Evolutionary conservation across 2,113 vertebrate genomes (phyloP), one percentile per base, ranked within the genome.

Genomic region (Alligator sinensis): DNA sequence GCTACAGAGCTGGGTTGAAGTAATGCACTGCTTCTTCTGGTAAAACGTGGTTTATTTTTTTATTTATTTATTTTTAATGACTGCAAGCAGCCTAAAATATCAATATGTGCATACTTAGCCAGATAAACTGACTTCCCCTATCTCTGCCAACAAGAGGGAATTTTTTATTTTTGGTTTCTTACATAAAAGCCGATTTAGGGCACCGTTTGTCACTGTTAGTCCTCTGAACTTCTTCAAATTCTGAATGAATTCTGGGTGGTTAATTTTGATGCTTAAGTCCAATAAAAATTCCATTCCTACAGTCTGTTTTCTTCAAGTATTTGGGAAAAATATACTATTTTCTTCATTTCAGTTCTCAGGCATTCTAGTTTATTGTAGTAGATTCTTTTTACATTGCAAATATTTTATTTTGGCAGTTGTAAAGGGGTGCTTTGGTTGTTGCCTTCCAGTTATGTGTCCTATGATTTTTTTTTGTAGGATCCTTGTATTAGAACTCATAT

Each of bases 401-500:
- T 28, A 59, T 59, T 72, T 34, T 60, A 12, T 27, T 34, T 58
- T 72, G n/a, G 58, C 14, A 58, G 11, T 59, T 22, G 14, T 38
- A 83, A 25, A 6, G 24, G 25, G 25, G 24, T 74, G 19, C 38
- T 38, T 30, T 13, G 4, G 19, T 6, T 62, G 54, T 3, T 66
- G 12, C 22, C 9, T 55, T 59, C 64, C 64, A 54, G 14, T 6
- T 5, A 1, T 4, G 60, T 12, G 15, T 19, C 8, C n/a, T 61
- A 27, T 0, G 7, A 64, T 15, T 38, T 30, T 38, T 58, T 47
- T 64, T 80, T 80, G 15, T 59, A 99, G 99, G 99, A 99, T 74
- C 38, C 98, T 2, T 99, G 98, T 1, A 98, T 98, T 15, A 98
- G 99, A 86, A 97, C 98, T 72, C 99, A 99, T 55, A 97, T 98